Evolutionary conservation across 2,113 vertebrate genomes (phyloP), one percentile per base, ranked within the genome.

Genomic region (Cathartes aura): DNA sequence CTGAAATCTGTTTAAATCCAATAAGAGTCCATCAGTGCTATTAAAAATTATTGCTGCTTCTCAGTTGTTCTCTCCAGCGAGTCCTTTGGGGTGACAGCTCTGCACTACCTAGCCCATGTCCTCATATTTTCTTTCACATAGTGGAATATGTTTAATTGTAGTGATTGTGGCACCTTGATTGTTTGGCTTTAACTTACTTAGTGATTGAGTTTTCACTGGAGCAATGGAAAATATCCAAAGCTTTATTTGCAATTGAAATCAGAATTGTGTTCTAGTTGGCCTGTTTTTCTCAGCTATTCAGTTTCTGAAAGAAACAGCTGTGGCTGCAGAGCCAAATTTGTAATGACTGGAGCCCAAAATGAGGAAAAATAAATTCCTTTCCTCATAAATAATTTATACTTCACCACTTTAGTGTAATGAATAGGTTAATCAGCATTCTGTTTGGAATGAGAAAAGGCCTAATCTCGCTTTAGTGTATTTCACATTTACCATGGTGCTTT

Each of bases 371-470:
- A 53, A 80, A 66, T 81, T 88, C 36, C 7, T 90, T 90, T 80
- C 34, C 58, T 96, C 74, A 94, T 90, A 88, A 95, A 94, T 96
- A 93, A 90, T 95, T 85, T 93, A 90, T 89, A 76, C 36, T 85
- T 83, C 23, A 90, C 26, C 52, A 60, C 24, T 76, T 90, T 8
- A 66, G 42, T 86, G 43, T 92, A 90, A 86, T 50, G 50, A 94
- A 90, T 67, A 88, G 29, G 19, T 83, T 88, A 66, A 89, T 67
- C 70, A 63, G 30, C 76, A 95, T 93, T 88, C 74, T 93, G 67
- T 30, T 75, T 64, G 64, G 56, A 85, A 85, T 75, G 52, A 93
- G 22, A 93, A 87, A 82, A 79, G 22, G 34, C 36, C 38, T 75
- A 40, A 72, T 72, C 48, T 87, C 5, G 7, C 34, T 86, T 68